Base-by-base conservation (phyloP, 1,140 invertebrate species). In the Eufriesea mexicana region DNA sequence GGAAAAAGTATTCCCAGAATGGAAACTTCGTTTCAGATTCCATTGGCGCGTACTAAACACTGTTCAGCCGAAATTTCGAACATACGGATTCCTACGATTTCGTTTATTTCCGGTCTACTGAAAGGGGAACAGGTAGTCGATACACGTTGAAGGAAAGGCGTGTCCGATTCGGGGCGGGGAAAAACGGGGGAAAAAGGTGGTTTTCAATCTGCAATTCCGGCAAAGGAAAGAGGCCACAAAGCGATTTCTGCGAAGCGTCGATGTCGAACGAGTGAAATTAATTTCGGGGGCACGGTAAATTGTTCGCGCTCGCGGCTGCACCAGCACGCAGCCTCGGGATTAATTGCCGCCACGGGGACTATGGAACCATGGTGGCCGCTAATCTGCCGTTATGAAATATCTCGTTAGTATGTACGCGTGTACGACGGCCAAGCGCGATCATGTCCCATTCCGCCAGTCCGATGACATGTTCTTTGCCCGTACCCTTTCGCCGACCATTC, bases 351-450 rank as follows among this genome's bases (percentile, higher is more conserved):
- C 72, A 67, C 59, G 75, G 79, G 66, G 83, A 83, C 81, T 83
- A 79, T 79, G 66, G 73, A 78, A 81, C 64, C 75, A 62, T 76
- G 76, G 70, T 70, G 66, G 55, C 62, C 79, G 73, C 71, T 73
- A 86, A 88, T 82, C 79, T 83, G 74, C 78, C 70, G 67, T 88
- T 85, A 85, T 87, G 83, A 85, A 88, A 87, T 86, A 87, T 88
- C 75, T 84, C 83, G 85, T 84, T 84, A 74, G 66, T 73, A 64
- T 67, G 72, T 61, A 64, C 71, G 79, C 59, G 62, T 14, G 66
- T 67, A 16, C 61, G 18, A 35, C 64, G 5, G 28, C 10, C 20
- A 12, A 23, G 4, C 16, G 28, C 25, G 59, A 66, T 66, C 49
- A 61, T 28, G 61, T 47, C 79, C 77, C 72, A 57, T 67, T 42